phyloP scores from a whole-genome alignment of 2,888 invertebrate species.

The Eudemis profundana region DNA sequence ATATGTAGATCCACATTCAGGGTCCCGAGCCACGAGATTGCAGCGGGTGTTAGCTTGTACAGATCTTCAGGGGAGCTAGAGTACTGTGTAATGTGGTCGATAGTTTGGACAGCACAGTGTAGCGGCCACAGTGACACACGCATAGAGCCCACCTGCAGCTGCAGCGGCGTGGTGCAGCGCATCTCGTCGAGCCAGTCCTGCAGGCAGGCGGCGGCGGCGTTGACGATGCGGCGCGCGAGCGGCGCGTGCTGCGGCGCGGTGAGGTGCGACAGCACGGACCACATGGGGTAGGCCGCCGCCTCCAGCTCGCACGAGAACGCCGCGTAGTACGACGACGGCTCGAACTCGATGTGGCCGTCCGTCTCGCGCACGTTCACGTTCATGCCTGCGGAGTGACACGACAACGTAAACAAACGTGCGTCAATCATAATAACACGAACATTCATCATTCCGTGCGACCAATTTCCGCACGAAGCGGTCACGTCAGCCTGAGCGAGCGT shows the following conservation, averaged over 20 bases:
- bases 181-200: conserved; percentile 96
- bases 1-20: too few relatives aligned
- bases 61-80: too few relatives aligned
- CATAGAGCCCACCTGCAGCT: conserved; percentile 78
- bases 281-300: conserved; percentile 98
- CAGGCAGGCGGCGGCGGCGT: conserved; percentile 91
- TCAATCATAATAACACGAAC: too few relatives aligned
- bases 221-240: conserved; percentile 90
- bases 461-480: too few relatives aligned
- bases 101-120: not conserved
- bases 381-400: conserved; percentile 89
- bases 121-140: not conserved
- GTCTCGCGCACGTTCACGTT: conserved; percentile 97
- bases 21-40: too few relatives aligned
- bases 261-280: conserved; percentile 96
- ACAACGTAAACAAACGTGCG: too few relatives aligned
- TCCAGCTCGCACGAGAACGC: conserved; percentile 99
- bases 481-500: too few relatives aligned
- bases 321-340: conserved; percentile 98
- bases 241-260: conserved; percentile 89
- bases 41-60: too few relatives aligned
- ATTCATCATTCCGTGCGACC: too few relatives aligned
- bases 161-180: conserved; percentile 87
- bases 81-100: too few relatives aligned
- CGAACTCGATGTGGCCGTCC: conserved; percentile 97